These are phyloP conservation scores for Ctenomys sociabilis DNA, from an alignment of 2,113 vertebrate genomes.

Conservation along the genomic window DNA sequence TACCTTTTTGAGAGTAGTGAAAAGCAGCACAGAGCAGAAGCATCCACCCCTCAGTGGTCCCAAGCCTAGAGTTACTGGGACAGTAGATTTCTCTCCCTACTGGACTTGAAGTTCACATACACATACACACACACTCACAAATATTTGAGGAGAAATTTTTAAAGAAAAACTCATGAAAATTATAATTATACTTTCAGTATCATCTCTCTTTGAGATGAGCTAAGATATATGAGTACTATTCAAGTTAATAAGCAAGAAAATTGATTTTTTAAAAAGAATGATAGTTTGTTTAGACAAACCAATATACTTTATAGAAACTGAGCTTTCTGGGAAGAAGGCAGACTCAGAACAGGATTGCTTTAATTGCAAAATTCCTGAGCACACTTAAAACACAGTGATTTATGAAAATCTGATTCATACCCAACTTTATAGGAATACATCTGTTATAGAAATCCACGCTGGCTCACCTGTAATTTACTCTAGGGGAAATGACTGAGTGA, in stretches of 20 bases:
- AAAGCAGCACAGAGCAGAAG: not conserved
- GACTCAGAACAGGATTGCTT: slow-evolving; percentile 1
- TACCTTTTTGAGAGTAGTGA: not conserved
- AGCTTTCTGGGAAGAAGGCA: slow-evolving; percentile 56
- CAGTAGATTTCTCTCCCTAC: not conserved
- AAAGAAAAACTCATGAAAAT: not conserved
- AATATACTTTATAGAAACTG: slow-evolving; percentile 40
- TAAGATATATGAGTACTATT: slow-evolving; percentile 41
- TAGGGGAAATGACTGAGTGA: slow-evolving; percentile 63
- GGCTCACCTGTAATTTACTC: slow-evolving; percentile 75
- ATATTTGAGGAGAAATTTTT: not conserved
- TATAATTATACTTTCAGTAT: not conserved
- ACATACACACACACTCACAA: not conserved
- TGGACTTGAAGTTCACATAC: not conserved
- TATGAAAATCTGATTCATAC: slow-evolving; percentile 71
- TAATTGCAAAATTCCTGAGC: slow-evolving; percentile 59
- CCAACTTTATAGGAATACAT: slow-evolving; percentile 64
- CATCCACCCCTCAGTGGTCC: not conserved
- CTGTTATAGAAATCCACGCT: slow-evolving; percentile 69
- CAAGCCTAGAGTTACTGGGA: not conserved
- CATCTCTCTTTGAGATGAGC: not conserved
- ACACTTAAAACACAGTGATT: slow-evolving; percentile 63
- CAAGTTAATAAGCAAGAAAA: not conserved
- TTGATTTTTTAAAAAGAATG: not conserved
- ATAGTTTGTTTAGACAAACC: not conserved